Evolutionary conservation across 2,797 vertebrate genomes (phyloP), one percentile per base, ranked within the genome.

Genomic region (Typhlichthys eigenmanni): DNA sequence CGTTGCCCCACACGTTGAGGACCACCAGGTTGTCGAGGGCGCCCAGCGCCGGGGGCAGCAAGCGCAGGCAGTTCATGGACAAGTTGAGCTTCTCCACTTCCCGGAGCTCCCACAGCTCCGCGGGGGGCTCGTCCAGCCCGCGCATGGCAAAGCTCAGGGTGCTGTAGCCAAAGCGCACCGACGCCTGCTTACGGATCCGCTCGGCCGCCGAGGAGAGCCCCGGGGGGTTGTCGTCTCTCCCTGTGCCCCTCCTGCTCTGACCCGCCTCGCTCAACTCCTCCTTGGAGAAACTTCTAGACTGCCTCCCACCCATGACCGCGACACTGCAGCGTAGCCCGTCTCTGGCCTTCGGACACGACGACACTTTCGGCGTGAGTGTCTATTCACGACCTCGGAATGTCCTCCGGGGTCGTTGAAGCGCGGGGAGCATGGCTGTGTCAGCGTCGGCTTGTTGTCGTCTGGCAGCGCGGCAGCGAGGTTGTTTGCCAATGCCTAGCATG

Each of bases 31-130:
- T 94, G 66, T 94, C 91, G 66, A 98, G 87, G 45, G 86, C 90
- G 0, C 92, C 93, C 68, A 98, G 79, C 0, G 88, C 87, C 0
- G 96, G 82, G 2, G 95, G 94, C 55, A 98, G 85, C 2, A 66
- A 59, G 55, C 85, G 74, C 62, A 98, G 85, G 49, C 86, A 92
- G 76, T 99, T 99, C 74, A 91, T 91, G 13, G 96, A 98, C 71
- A 99, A 83, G 74, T 98, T 98, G 68, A 99, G 92, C 72, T 97
- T 98, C 84, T 97, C 94, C 52, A 98, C 88, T 71, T 98, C 95
- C 0, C 89, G 71, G 77, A 98, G 89, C 74, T 96, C 92, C 95
- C 96, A 98, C 54, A 98, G 81, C 69, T 95, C 96, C 1, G 88
- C 82, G 0, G 96, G 97, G 0, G 90, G 61, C 61, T 93, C 90